Conservation (phyloP, 2,888 invertebrate genomes). For the Brachynemurus nebulosus region DNA sequence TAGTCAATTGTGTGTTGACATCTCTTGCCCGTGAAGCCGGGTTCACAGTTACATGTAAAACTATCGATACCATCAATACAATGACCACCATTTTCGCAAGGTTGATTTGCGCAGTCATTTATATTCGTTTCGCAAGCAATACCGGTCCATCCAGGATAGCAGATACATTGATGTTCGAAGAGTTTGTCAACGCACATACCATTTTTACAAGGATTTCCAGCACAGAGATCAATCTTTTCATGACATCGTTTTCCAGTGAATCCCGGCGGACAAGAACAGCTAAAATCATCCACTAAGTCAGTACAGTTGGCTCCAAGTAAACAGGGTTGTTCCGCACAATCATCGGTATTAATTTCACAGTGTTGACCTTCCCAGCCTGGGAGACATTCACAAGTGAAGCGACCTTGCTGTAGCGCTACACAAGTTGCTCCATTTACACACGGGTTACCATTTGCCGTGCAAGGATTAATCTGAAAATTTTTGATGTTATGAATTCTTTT, state of each 20-base stretch:
- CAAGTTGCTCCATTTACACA: constrained; percentile 86
- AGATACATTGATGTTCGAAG: constrained; percentile 76
- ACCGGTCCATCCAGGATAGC: constrained; percentile 85
- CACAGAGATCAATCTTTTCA: constrained; percentile 85
- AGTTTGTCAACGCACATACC: constrained; percentile 86
- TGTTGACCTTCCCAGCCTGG: constrained; percentile 96
- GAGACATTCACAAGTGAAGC: constrained; percentile 88
- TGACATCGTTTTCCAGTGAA: constrained; percentile 95
- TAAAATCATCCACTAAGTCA: constrained; percentile 88
- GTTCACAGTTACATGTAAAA: constrained; percentile 77
- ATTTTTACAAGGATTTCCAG: constrained; percentile 80
- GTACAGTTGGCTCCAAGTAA: constrained; percentile 83
- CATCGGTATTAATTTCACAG: constrained; percentile 86
- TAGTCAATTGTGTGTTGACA: constrained; percentile 91
- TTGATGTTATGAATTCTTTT: background rate
- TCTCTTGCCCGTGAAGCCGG: constrained; percentile 85
- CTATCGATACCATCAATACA: constrained; percentile 80
- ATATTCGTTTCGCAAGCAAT: constrained; percentile 69
- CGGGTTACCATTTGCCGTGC: constrained; percentile 77
- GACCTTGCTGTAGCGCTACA: constrained; percentile 76
- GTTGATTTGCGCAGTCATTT: constrained; percentile 77
- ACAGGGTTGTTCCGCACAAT: constrained; percentile 87
- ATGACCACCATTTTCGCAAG: constrained; percentile 85
- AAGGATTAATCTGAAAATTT: constrained; percentile 64
- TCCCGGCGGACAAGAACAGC: constrained; percentile 84